A percentile compares a stretch with the other conserved stretches of the same genome.
These are phyloP conservation scores for Leptogaster cylindrica DNA, from an alignment of 2,888 invertebrate species.

Conservation along the genomic window DNA sequence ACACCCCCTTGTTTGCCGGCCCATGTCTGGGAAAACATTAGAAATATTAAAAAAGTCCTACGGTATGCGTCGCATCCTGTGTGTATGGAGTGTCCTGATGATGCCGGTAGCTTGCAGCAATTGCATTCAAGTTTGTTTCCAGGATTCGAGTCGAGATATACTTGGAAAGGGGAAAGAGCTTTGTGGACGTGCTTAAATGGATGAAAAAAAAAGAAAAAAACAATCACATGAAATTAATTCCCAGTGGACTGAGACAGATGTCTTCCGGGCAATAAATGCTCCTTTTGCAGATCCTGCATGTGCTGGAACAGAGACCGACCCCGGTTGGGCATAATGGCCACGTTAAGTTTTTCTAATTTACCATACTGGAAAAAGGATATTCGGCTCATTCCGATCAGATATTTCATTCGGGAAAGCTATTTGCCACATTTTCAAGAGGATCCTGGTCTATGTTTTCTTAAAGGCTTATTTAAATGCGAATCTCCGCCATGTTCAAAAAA, in stretches of 20 bases:
- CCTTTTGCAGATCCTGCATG: background rate
- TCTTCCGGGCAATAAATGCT: background rate
- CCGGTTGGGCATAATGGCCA: too few species aligned
- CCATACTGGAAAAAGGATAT: too few species aligned
- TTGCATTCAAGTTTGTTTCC: background rate
- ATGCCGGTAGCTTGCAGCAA: background rate
- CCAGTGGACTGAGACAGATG: background rate
- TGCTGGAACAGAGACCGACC: too few species aligned
- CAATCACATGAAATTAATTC: conserved; percentile 30
- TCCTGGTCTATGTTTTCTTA: too few species aligned
- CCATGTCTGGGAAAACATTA: conserved; percentile 18
- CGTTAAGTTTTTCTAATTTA: too few species aligned
- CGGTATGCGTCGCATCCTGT: background rate
- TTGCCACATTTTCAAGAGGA: too few species aligned
- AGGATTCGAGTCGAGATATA: background rate
- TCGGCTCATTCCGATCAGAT: too few species aligned
- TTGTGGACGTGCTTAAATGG: conserved; percentile 11
- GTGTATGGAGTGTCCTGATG: background rate
- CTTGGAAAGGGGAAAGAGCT: background rate
- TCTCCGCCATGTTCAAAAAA: too few species aligned
- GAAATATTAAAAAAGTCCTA: conserved; percentile 30
- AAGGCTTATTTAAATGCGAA: too few species aligned
- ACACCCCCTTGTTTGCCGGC: conserved; percentile 1
- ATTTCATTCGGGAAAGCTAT: too few species aligned
- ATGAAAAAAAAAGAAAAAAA: conserved; percentile 1